Evolutionary conservation across 2,888 invertebrate species (phyloP).

Genomic region (Emesis furor): DNA sequence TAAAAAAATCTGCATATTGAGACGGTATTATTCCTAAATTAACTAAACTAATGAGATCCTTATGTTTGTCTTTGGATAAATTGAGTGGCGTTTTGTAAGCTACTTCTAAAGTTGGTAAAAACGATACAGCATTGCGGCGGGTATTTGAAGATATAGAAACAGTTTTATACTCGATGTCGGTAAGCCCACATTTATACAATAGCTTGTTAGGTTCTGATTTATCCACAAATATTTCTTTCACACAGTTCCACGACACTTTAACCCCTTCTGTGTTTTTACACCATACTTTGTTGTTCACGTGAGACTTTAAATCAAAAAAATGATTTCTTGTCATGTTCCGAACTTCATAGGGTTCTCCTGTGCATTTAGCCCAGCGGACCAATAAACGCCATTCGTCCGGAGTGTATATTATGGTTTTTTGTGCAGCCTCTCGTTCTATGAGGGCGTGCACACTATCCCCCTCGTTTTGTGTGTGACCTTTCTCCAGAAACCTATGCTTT

Average conservation of each 20-base stretch:
- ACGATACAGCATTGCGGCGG: neutral
- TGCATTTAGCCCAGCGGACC: neutral
- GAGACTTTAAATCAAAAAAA: conserved; percentile 10
- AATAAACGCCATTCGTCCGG: too few species aligned
- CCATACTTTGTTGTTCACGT: conserved; percentile 10
- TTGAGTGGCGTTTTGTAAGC: neutral
- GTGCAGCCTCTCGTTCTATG: too few species aligned
- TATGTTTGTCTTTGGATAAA: conserved; percentile 16
- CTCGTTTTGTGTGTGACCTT: too few species aligned
- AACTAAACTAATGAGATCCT: conserved; percentile 8
- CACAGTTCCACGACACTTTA: neutral
- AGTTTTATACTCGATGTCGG: neutral
- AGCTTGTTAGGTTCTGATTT: conserved; percentile 16
- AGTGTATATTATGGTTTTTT: too few species aligned
- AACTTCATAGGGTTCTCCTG: neutral
- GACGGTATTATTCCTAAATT: conserved; percentile 11
- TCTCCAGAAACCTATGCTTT: too few species aligned
- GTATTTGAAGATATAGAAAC: neutral
- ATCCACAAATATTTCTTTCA: conserved; percentile 6
- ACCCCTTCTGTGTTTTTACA: neutral
- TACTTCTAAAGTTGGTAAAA: neutral
- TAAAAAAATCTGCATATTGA: neutral
- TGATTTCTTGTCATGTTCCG: neutral
- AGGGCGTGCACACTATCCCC: too few species aligned
- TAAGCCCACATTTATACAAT: neutral